Conservation (phyloP, 2,113 vertebrate genomes). For the Sylvilagus bachmani region DNA sequence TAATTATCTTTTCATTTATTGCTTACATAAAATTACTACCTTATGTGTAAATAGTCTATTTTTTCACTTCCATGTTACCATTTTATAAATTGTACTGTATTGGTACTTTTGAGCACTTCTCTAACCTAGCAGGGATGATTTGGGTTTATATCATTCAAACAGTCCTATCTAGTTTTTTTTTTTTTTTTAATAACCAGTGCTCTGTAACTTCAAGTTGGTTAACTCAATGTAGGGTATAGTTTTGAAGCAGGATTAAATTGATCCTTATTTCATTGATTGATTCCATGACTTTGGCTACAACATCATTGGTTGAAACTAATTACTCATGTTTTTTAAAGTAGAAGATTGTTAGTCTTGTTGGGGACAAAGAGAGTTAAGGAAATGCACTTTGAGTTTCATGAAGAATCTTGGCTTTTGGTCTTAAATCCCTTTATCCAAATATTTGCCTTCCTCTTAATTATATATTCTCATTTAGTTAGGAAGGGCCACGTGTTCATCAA, state of each 20-base stretch:
- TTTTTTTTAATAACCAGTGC: background rate
- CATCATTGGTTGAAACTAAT: background rate
- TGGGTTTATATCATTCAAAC: slow-evolving; percentile 2
- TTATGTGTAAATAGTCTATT: background rate
- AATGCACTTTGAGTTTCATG: slow-evolving; percentile 36
- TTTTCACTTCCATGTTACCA: slow-evolving; percentile 34
- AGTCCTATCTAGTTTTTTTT: background rate
- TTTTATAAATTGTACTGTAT: background rate
- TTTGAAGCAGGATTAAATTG: slow-evolving; percentile 46
- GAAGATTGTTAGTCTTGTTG: background rate
- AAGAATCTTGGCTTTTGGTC: background rate
- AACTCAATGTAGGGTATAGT: background rate
- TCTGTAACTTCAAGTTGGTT: slow-evolving; percentile 37
- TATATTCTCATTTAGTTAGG: background rate
- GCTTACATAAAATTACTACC: slow-evolving; percentile 14
- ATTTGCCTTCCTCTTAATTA: background rate
- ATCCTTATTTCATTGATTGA: background rate
- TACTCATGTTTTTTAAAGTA: slow-evolving; percentile 2
- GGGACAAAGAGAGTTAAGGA: background rate
- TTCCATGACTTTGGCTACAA: background rate
- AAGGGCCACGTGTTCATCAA: slow-evolving; percentile 11
- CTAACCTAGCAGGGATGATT: background rate
- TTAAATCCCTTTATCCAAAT: background rate
- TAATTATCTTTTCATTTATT: background rate
- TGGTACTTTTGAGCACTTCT: slow-evolving; percentile 30